Base-by-base conservation (phyloP, 2,797 vertebrate genomes). In the Podarcis siculus region DNA sequence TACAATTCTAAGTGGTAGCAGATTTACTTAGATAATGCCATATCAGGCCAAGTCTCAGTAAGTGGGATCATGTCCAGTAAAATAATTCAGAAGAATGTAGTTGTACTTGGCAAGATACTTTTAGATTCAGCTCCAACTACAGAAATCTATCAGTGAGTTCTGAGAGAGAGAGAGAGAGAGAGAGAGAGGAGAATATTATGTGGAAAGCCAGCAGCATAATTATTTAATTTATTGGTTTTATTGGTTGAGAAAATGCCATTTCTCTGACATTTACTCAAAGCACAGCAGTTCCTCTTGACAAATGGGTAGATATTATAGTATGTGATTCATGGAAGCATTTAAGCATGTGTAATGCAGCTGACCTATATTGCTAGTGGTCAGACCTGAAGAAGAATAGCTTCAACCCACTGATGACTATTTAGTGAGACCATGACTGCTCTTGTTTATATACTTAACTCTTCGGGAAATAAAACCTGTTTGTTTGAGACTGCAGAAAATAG, bases 161-260 rank as follows among this genome's bases (percentile, higher is more conserved):
- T 21, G 58, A 49, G 12, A 49, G 12, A 49, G 45, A 49, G 45
- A 49, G 45, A 49, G 45, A 49, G 45, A 49, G 58, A 17, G 10
- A 49, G 45, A 12, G 2, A 49, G 49, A 15, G 49, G 49, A 49
- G 49, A 49, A 49, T 13, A 49, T 49, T 49, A 49, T 39, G 19
- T 73, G 35, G 45, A 67, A 32, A 73, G 13, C 49, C 37, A 64
- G 39, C 27, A 25, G 9, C 49, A 72, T 49, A 86, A 82, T 19
- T 61, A 27, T 89, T 73, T 88, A 88, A 79, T 79, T 61, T 73
- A 73, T 61, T 64, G 77, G 78, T 79, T 85, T 85, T 75, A 80
- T 66, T 58, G 58, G 7, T 21, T 49, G 10, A 76, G 1, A 5
- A 78, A 55, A 32, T 79, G 32, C 10, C 12, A 88, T 94, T 89